A percentile compares a stretch with the other conserved stretches of the same genome.
Conservation (phyloP, 2,797 vertebrate species). For the Mycteria americana region DNA sequence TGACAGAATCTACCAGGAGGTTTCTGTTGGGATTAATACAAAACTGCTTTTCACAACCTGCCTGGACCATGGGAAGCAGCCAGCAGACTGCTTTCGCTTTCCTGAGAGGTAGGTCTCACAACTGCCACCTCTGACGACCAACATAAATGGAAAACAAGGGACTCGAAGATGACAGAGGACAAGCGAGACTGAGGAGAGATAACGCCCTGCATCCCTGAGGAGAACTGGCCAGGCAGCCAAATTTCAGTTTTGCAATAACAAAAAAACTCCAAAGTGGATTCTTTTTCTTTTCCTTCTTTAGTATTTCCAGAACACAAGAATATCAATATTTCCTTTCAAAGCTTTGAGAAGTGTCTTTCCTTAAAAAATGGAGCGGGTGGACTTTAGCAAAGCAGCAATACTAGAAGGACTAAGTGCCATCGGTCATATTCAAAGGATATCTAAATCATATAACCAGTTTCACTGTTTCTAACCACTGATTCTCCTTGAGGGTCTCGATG, state of each 20-base stretch:
- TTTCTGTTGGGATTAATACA: not conserved
- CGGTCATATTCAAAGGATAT: not conserved
- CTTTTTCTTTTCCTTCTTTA: not conserved
- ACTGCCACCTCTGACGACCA: not conserved
- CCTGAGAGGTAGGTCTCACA: not conserved
- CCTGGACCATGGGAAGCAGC: not conserved
- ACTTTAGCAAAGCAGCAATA: not conserved
- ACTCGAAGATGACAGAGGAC: accelerated
- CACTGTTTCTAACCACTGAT: not conserved
- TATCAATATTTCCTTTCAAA: not conserved
- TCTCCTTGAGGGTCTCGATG: accelerated
- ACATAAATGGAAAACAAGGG: not conserved
- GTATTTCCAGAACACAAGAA: not conserved
- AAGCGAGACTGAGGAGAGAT: not conserved
- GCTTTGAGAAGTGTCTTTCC: not conserved
- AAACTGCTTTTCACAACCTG: not conserved
- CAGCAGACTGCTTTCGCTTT: not conserved
- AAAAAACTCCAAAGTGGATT: not conserved
- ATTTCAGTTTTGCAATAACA: not conserved
- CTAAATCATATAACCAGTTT: not conserved
- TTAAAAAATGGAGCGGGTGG: not conserved
- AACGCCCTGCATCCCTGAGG: not conserved
- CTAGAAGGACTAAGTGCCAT: not conserved
- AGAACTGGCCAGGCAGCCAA: not conserved
- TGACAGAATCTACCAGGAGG: not conserved